Evolutionary conservation across 2,888 invertebrate species (phyloP), one percentile per base, ranked within the genome.

Genomic region (Pollenia angustigena): DNA sequence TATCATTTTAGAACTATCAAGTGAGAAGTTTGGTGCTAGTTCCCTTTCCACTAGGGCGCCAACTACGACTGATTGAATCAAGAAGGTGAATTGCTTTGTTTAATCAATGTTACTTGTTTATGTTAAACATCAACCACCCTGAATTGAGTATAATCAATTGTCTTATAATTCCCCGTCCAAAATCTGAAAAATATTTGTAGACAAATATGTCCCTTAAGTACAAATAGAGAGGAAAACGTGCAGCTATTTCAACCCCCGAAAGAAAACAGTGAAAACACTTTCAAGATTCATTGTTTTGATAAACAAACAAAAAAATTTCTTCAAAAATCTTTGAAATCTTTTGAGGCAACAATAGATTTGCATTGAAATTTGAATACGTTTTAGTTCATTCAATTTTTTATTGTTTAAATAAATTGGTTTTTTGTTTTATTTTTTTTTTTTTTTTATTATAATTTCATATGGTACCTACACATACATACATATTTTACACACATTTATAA

Each of bases 401-500:
- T 68, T 60, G 60, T 82, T 69, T 75, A 42, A 68, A 81, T 81
- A 81, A 74, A 54, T 75, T 75, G 69, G 52, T 81, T 71, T 32
- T 32, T 32, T 32, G 23, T 23, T 23, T 23, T 23, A 23, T 23
- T 23, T 23, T 58, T 58, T 54, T 68, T 72, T 23, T 23, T 23
- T 58, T 58, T 54, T 68, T 72, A 48, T 69, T 69, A 54, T 80
- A 80, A 80, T 85, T 85, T 85, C 64, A 82, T 82, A 82, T 82
- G 82, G 62, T 83, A 78, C 78, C 83, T 83, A 83, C 71, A 78
- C 64, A 71, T 78, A 71, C 74, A 66, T 74, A 64, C n/a, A 68
- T 74, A 78, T 78, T 83, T 83, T 83, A 83, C 83, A 78, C 71
- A 83, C 83, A 83, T 78, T 83, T 23, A 83, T 72, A 83, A 18